phyloP scores from a whole-genome alignment of 2,888 invertebrate genomes.

The Empis stercorea region DNA sequence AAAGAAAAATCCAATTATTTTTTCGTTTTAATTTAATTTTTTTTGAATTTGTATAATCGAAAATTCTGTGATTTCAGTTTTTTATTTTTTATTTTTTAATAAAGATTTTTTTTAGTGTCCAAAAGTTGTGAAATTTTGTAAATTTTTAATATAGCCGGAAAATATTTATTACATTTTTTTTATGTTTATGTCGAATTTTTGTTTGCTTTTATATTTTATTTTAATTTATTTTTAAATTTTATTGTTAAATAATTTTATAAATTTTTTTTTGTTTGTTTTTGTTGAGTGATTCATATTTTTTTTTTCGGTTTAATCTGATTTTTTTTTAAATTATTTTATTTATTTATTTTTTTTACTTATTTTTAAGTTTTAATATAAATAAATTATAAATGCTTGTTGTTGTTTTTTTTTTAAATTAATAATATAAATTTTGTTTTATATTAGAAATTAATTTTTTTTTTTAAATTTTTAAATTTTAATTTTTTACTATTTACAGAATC shows the following conservation, averaged over 20 bases:
- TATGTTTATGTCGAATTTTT: not conserved
- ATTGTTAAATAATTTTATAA: slow-evolving; percentile 10
- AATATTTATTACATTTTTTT: too few relatives aligned
- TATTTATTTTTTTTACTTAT: slow-evolving; percentile 8
- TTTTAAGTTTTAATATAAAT: slow-evolving; percentile 13
- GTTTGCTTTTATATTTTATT: slow-evolving; percentile 10
- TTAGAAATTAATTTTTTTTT: too few relatives aligned
- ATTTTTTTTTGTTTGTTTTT: slow-evolving; percentile 9
- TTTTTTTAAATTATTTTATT: slow-evolving; percentile 2
- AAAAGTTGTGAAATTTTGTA: slow-evolving; percentile 2
- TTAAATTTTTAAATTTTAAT: too few relatives aligned
- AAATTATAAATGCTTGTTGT: slow-evolving; percentile 5
- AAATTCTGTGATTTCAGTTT: slow-evolving; percentile 4
- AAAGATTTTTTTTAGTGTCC: slow-evolving; percentile 2
- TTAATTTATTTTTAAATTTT: slow-evolving; percentile 8
- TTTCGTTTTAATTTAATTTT: not conserved
- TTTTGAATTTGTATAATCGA: not conserved
- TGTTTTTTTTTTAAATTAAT: too few relatives aligned
- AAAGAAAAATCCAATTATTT: too few relatives aligned
- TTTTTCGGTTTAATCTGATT: slow-evolving; percentile 10
- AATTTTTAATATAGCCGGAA: too few relatives aligned
- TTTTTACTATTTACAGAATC: too few relatives aligned
- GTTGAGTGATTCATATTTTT: slow-evolving; percentile 5
- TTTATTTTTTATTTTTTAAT: slow-evolving; percentile 3
- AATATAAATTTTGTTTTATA: too few relatives aligned